These are phyloP conservation scores for Ascidia mentula DNA, from an alignment of 23 tunicate genomes.

Conservation along the genomic window DNA sequence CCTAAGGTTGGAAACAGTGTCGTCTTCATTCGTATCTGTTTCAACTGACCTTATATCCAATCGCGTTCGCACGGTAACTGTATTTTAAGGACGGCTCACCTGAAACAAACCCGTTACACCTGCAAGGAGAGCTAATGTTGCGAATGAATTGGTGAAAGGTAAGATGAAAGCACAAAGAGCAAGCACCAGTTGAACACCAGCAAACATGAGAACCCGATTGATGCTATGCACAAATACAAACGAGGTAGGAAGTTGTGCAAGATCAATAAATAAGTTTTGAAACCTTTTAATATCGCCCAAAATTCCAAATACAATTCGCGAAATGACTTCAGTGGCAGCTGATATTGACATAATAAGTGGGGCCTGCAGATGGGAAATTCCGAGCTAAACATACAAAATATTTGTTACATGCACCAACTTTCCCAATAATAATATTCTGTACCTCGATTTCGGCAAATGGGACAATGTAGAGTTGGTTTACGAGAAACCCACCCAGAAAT, in stretches of 20 bases:
- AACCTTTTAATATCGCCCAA: constrained; percentile 81
- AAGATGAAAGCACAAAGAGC: constrained; percentile 41
- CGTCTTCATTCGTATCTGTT: too few relatives aligned
- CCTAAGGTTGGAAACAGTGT: too few relatives aligned
- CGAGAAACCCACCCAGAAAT: constrained; percentile 75
- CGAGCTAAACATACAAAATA: constrained; percentile 34
- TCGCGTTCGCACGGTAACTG: too few relatives aligned
- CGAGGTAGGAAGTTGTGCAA: background rate
- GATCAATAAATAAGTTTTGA: background rate
- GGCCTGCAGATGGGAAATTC: constrained; percentile 47
- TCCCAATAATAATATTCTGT: background rate
- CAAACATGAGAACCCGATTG: constrained; percentile 72
- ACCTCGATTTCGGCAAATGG: constrained; percentile 82
- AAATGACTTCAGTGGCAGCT: constrained; percentile 60
- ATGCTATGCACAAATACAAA: constrained; percentile 28
- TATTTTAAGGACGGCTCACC: constrained; percentile 48
- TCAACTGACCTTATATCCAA: too few relatives aligned
- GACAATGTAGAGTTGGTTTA: constrained; percentile 69
- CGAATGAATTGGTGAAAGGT: constrained; percentile 63
- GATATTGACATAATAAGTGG: constrained; percentile 75
- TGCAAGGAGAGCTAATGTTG: constrained; percentile 51
- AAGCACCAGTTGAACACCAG: constrained; percentile 52
- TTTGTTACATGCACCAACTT: background rate
- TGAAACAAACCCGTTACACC: constrained; percentile 87
- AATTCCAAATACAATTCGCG: constrained; percentile 71